Evolutionary conservation across 2,888 invertebrate genomes (phyloP).

Genomic region (Oscheius sp.): DNA sequence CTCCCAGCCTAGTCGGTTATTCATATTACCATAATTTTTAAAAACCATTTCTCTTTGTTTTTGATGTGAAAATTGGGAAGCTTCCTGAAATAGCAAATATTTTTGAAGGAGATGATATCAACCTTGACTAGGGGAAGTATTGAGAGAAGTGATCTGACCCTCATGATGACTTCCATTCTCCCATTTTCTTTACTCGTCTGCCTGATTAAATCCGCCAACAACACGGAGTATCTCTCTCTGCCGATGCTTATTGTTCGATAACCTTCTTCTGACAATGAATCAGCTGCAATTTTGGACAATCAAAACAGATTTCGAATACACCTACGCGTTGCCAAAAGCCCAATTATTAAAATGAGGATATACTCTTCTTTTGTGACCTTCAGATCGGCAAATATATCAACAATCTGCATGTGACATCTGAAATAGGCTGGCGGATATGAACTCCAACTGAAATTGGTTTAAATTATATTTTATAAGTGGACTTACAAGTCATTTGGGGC

Average conservation of each 20-base stretch:
- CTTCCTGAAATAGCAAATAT: not conserved
- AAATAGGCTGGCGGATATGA: slow-evolving; percentile 8
- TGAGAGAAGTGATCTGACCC: not conserved
- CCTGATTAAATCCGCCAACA: slow-evolving; percentile 10
- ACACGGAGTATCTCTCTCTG: slow-evolving; percentile 13
- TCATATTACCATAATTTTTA: slow-evolving; percentile 12
- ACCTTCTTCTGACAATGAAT: slow-evolving; percentile 8
- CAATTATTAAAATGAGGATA: slow-evolving; percentile 9
- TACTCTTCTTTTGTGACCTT: slow-evolving; percentile 9
- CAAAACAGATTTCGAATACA: too few species aligned
- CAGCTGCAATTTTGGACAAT: not conserved
- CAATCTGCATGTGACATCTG: slow-evolving; percentile 1
- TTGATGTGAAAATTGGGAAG: not conserved
- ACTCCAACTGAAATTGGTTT: slow-evolving; percentile 16
- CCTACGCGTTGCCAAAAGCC: slow-evolving; percentile 5
- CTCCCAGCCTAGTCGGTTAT: slow-evolving; percentile 2
- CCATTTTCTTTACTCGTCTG: not conserved
- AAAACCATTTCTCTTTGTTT: slow-evolving; percentile 19
- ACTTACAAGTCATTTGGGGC: slow-evolving; percentile 19
- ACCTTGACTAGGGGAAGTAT: slow-evolving; percentile 9
- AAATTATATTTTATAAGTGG: not conserved
- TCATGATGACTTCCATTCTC: not conserved
- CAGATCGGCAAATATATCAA: slow-evolving; percentile 2
- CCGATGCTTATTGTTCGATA: not conserved
- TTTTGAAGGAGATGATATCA: not conserved